These are phyloP conservation scores for Telenomus remus DNA, from an alignment of 1,140 invertebrate species.

Conservation along the genomic window DNA sequence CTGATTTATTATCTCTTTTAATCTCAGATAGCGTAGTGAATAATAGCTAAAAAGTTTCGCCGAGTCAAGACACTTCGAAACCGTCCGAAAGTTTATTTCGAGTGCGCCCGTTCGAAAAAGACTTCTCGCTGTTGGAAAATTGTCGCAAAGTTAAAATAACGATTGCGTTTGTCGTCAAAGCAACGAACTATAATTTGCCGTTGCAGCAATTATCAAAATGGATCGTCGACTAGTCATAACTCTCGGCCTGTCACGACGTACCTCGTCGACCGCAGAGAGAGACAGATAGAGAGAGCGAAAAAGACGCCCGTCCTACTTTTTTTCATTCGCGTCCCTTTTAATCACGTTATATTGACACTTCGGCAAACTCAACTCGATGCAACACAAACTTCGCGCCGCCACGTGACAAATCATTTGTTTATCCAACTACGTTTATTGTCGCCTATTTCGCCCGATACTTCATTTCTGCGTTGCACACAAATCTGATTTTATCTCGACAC, in stretches of 20 bases:
- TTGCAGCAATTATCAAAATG: conserved; percentile 53
- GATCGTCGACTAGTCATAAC: conserved; percentile 52
- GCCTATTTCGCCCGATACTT: conserved; percentile 20
- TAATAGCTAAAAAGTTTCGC: conserved; percentile 1
- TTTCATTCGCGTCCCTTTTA: conserved; percentile 54
- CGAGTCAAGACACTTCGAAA: conserved; percentile 10
- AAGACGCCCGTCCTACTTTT: conserved; percentile 39
- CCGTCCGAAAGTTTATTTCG: conserved; percentile 10
- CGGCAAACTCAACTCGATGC: conserved; percentile 39
- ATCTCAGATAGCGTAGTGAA: neutral
- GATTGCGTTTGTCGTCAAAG: conserved; percentile 24
- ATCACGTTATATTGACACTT: conserved; percentile 56
- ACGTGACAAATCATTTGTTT: conserved; percentile 54
- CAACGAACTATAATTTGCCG: conserved; percentile 48
- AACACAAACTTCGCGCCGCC: conserved; percentile 36
- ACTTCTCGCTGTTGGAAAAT: conserved; percentile 19
- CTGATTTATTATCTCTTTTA: neutral
- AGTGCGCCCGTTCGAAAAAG: conserved; percentile 11
- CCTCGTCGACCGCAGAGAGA: conserved; percentile 39
- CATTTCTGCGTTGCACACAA: conserved; percentile 12
- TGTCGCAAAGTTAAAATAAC: conserved; percentile 34
- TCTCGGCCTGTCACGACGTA: conserved; percentile 45
- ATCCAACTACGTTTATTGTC: conserved; percentile 39
- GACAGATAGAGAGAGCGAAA: conserved; percentile 10
- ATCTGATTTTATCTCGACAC: conserved; percentile 19